Conservation (phyloP, 1,140 invertebrate species). For the Hylaeus anthracinus region DNA sequence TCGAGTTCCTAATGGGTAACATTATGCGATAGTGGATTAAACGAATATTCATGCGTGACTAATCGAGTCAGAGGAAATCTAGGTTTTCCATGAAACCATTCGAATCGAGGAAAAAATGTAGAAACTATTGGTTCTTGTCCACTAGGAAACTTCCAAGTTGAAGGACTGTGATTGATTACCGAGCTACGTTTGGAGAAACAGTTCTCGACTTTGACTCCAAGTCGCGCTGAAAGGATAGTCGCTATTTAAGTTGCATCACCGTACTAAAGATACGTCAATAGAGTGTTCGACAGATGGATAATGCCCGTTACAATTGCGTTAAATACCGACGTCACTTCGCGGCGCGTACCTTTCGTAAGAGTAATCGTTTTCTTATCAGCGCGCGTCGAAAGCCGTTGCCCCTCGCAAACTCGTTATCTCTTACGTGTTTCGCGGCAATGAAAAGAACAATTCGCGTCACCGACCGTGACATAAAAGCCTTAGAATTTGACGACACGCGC, state of each 20-base stretch:
- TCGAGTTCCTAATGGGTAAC: too few species aligned
- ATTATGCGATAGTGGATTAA: too few species aligned
- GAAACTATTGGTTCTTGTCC: neutral
- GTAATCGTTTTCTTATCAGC: slow-evolving; percentile 10
- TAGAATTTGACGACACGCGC: neutral
- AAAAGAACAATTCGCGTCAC: neutral
- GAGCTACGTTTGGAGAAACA: neutral
- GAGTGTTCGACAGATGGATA: slow-evolving; percentile 55
- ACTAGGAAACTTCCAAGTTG: neutral
- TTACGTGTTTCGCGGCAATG: neutral
- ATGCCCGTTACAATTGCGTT: slow-evolving; percentile 21
- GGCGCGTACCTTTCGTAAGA: neutral
- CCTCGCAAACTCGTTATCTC: neutral
- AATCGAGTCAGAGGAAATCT: too few species aligned
- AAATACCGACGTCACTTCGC: neutral
- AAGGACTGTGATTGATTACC: neutral
- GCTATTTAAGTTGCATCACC: slow-evolving; percentile 49
- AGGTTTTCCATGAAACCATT: too few species aligned
- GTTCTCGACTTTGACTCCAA: neutral
- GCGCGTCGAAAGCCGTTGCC: slow-evolving; percentile 1
- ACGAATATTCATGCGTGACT: too few species aligned
- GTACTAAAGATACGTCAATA: slow-evolving; percentile 47
- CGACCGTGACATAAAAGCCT: neutral
- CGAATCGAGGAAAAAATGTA: too few species aligned
- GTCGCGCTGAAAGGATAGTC: slow-evolving; percentile 1